These are phyloP conservation scores for Sacculina carcini DNA, from an alignment of 2,888 invertebrate genomes.

Conservation along the genomic window DNA sequence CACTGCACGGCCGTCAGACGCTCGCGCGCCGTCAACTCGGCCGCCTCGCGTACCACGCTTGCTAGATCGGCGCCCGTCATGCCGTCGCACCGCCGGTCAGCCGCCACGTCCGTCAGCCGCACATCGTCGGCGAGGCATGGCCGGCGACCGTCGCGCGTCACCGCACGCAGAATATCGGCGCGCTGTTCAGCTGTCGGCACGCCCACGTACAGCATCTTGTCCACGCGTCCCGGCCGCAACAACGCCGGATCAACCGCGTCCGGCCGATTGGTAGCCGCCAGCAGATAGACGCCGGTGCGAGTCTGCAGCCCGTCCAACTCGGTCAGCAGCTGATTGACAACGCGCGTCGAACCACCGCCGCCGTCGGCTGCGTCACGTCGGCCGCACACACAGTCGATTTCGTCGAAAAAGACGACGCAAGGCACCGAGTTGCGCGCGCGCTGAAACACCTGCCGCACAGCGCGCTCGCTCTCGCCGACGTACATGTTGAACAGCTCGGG, in stretches of 20 bases:
- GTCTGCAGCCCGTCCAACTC: conserved; percentile 95
- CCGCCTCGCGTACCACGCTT: conserved; percentile 64
- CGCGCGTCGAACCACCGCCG: conserved; percentile 38
- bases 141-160: conserved; percentile 27
- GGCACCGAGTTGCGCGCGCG: conserved; percentile 83
- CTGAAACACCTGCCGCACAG: conserved; percentile 83
- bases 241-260: conserved; percentile 93
- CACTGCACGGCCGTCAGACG: conserved; percentile 26
- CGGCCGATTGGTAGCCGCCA: conserved; percentile 88
- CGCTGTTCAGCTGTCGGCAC: conserved; percentile 54
- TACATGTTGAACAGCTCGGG: conserved; percentile 97
- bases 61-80: conserved; percentile 86
- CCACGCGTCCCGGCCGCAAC: conserved; percentile 63
- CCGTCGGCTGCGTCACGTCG: too few species aligned
- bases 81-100: conserved; percentile 30
- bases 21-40: conserved; percentile 20
- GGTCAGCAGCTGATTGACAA: conserved; percentile 86
- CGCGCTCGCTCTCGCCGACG: conserved; percentile 92
- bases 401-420: conserved; percentile 97
- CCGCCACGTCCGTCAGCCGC: neutral
- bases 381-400: conserved; percentile 84
- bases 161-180: conserved; percentile 57
- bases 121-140: neutral
- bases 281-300: conserved; percentile 68
- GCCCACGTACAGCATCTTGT: conserved; percentile 68